Percentiles rank a stretch among this genome's conserved stretches.
Conservation (phyloP, 2,797 vertebrate species). For the Catostomus latipinnis region DNA sequence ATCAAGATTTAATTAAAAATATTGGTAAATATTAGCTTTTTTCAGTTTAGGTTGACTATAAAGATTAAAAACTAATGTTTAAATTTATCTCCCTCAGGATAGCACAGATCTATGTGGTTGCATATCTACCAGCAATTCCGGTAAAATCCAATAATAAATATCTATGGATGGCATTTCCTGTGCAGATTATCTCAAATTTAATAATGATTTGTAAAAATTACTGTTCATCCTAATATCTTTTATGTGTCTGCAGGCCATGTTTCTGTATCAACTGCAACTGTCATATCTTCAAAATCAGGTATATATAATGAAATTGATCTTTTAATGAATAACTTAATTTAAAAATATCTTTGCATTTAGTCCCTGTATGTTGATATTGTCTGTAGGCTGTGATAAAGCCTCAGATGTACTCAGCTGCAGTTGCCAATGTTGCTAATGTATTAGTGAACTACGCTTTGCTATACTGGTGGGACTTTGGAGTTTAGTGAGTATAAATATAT, state of each 20-base stretch:
- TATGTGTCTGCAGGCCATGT: slow-evolving; percentile 76
- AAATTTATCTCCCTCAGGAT: slow-evolving; percentile 76
- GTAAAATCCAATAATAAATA: slow-evolving; percentile 73
- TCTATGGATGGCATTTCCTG: slow-evolving; percentile 2
- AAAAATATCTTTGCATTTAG: neutral
- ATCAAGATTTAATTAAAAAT: too few species aligned
- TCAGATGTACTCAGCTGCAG: slow-evolving; percentile 81
- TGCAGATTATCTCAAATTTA: neutral
- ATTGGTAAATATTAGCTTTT: too few species aligned
- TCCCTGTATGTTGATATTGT: neutral
- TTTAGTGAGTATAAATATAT: slow-evolving; percentile 79
- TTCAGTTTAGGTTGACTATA: too few species aligned
- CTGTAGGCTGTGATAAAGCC: slow-evolving; percentile 88
- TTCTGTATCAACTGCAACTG: slow-evolving; percentile 84
- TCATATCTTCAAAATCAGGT: slow-evolving; percentile 92
- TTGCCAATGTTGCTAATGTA: slow-evolving; percentile 85
- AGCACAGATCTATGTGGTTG: slow-evolving; percentile 88
- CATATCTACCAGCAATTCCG: slow-evolving; percentile 89
- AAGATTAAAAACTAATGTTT: neutral
- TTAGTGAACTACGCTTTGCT: slow-evolving; percentile 86
- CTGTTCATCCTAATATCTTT: slow-evolving; percentile 11
- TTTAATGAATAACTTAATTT: neutral
- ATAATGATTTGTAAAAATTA: neutral
- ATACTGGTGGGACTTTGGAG: slow-evolving; percentile 82
- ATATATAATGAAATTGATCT: neutral